Percentiles rank a stretch among this genome's conserved stretches.
These are phyloP conservation scores for Lontra canadensis DNA, from an alignment of 2,113 vertebrate species.

Conservation along the genomic window DNA sequence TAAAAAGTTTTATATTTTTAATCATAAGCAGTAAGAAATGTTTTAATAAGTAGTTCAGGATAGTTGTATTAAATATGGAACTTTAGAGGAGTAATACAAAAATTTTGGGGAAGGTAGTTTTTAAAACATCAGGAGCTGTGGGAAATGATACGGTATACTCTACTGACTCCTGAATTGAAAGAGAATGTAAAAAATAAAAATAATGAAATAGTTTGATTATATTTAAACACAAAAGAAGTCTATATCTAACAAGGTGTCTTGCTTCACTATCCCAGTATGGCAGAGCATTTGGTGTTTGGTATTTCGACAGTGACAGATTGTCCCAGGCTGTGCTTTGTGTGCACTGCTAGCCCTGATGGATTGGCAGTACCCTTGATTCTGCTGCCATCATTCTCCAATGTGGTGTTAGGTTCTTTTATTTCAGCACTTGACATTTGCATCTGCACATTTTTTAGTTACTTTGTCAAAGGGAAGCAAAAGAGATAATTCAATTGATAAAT, in stretches of 20 bases:
- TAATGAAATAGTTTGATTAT: background rate
- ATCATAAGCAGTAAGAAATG: background rate
- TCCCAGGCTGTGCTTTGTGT: background rate
- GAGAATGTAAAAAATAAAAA: background rate
- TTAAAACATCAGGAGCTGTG: background rate
- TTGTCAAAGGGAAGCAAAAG: background rate
- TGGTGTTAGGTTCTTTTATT: background rate
- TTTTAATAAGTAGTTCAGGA: constrained; percentile 41
- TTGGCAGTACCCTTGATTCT: background rate
- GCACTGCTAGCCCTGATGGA: rapidly evolving
- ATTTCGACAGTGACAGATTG: constrained; percentile 49
- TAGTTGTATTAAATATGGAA: background rate
- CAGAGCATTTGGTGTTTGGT: background rate
- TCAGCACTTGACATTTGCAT: background rate
- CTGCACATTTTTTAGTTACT: background rate
- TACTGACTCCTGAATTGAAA: background rate
- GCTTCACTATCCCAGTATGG: background rate
- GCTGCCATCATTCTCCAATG: background rate
- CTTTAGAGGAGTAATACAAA: background rate
- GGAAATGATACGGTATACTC: background rate
- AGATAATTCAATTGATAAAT: background rate
- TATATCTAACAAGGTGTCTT: background rate
- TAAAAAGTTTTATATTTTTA: constrained; percentile 24
- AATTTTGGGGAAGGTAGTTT: background rate
- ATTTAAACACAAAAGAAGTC: background rate